A percentile compares a stretch with the other conserved stretches of the same genome.
Evolutionary conservation across 2,797 vertebrate genomes (phyloP).

Genomic region (Xiphorhynchus erythropygius): DNA sequence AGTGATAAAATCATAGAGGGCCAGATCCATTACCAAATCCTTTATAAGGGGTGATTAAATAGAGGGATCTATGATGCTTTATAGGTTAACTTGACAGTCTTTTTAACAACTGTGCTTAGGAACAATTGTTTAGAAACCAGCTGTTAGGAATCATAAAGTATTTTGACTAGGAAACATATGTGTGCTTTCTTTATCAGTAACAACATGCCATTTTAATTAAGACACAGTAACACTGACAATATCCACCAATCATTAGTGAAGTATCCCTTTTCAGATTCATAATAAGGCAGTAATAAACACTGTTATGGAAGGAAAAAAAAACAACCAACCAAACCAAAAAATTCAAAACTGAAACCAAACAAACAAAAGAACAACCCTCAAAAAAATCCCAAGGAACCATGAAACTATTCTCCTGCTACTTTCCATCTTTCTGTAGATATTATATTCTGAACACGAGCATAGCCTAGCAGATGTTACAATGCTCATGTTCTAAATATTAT

Average conservation of each 20-base stretch:
- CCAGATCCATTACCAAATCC: not conserved
- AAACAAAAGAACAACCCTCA: not conserved
- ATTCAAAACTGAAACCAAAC: not conserved
- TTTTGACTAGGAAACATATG: not conserved
- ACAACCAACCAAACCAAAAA: not conserved
- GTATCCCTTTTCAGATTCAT: not conserved
- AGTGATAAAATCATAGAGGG: not conserved
- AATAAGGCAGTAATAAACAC: not conserved
- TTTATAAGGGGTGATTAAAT: not conserved
- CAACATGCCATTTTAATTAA: not conserved
- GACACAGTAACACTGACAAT: not conserved
- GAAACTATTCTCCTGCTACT: not conserved
- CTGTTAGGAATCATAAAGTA: not conserved
- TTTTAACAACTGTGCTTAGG: not conserved
- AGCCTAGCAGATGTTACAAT: not conserved
- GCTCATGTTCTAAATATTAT: not conserved
- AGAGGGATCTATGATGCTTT: not conserved
- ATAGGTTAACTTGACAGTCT: not conserved
- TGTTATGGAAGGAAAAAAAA: accelerated
- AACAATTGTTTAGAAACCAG: not conserved
- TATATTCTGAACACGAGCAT: not conserved
- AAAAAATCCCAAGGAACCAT: not conserved
- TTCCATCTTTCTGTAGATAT: not conserved
- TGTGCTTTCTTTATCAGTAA: not conserved
- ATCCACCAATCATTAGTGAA: not conserved